phyloP scores from a whole-genome alignment of 2,888 invertebrate species.

The Caenorhabditis japonica region DNA sequence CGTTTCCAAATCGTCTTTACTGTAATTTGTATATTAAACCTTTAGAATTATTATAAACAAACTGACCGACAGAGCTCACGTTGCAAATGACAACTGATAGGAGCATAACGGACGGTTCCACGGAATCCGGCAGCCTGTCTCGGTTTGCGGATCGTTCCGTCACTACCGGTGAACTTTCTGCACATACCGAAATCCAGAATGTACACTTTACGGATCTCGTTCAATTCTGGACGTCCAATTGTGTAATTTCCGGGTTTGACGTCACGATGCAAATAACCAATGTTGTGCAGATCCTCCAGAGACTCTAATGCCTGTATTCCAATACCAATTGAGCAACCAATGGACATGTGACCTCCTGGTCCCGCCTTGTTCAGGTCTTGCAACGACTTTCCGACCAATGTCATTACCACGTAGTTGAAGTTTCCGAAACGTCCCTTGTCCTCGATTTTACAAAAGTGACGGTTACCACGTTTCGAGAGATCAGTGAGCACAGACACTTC shows the following conservation, averaged over 20 bases:
- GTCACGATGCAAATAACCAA: constrained; percentile 69
- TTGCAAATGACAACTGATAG: too few species aligned
- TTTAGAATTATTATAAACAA: background rate
- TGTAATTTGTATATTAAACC: too few species aligned
- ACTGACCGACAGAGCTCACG: background rate
- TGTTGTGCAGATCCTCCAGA: constrained; percentile 69
- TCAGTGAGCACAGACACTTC: constrained; percentile 71
- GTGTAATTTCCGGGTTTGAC: constrained; percentile 64
- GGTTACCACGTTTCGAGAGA: constrained; percentile 64
- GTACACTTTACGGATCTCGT: constrained; percentile 66
- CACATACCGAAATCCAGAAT: constrained; percentile 65
- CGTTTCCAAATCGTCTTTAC: constrained; percentile 65
- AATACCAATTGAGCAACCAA: constrained; percentile 61
- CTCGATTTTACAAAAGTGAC: constrained; percentile 73
- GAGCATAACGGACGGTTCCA: too few species aligned
- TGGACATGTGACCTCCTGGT: constrained; percentile 60
- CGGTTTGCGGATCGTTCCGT: constrained; percentile 7
- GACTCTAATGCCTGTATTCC: constrained; percentile 63
- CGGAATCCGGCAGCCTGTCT: too few species aligned
- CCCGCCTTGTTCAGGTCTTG: constrained; percentile 62
- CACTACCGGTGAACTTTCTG: constrained; percentile 55
- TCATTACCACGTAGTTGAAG: constrained; percentile 74
- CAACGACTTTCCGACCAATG: constrained; percentile 73
- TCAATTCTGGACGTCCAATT: constrained; percentile 59
- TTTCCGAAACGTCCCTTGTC: constrained; percentile 71